Percentiles rank a stretch among this genome's conserved stretches.
phyloP scores from a whole-genome alignment of 2,888 invertebrate genomes.

The Drosophila ezoana region DNA sequence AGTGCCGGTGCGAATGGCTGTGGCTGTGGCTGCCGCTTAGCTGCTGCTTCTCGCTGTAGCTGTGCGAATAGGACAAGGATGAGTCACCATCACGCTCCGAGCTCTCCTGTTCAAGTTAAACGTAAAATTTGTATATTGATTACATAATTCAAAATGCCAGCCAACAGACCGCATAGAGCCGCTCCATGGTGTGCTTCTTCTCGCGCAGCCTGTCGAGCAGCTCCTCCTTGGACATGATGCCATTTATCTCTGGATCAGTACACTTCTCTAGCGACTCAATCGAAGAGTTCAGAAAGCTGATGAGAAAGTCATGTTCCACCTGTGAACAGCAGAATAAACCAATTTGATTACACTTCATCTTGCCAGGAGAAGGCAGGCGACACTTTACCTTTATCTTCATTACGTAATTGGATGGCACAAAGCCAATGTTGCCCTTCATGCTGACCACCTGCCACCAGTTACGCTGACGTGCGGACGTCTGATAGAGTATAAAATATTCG shows the following conservation, averaged over 20 bases:
- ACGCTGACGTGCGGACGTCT: constrained; percentile 90
- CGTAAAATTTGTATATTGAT: neutral
- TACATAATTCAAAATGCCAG: neutral
- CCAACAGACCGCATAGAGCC: constrained; percentile 76
- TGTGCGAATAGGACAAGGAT: constrained; percentile 82
- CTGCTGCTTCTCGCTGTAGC: constrained; percentile 79
- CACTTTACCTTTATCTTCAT: constrained; percentile 89
- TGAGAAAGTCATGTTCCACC: constrained; percentile 90
- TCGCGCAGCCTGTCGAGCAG: constrained; percentile 88
- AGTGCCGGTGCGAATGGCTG: constrained; percentile 57
- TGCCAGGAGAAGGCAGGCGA: neutral
- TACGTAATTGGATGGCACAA: constrained; percentile 95
- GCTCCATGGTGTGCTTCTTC: constrained; percentile 86
- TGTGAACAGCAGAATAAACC: constrained; percentile 67
- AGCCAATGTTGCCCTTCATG: constrained; percentile 92
- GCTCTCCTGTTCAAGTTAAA: constrained; percentile 67
- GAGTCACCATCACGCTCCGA: constrained; percentile 82
- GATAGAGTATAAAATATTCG: constrained; percentile 92
- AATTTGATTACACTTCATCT: neutral
- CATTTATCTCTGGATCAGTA: constrained; percentile 84
- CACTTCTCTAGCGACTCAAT: constrained; percentile 87
- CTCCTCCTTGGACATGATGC: constrained; percentile 86
- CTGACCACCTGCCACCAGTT: constrained; percentile 97
- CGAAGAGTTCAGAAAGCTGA: constrained; percentile 90
- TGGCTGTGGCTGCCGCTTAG: constrained; percentile 60